Base-by-base conservation (phyloP, 2,797 vertebrate genomes). In the Sparidentex hasta region DNA sequence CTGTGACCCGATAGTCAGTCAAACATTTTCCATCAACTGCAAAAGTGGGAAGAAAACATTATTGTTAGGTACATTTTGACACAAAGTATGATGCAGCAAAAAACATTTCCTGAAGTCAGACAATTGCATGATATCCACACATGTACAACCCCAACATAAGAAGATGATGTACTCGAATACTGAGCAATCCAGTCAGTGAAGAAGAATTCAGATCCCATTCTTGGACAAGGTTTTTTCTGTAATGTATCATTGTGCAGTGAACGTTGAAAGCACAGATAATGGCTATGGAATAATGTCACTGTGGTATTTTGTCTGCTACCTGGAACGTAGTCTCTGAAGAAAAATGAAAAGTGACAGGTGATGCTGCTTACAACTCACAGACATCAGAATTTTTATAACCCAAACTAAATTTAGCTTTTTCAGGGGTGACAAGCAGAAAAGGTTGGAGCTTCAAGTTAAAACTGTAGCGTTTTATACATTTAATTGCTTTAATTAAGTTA, bases 1-100 rank as follows among this genome's bases (percentile, higher is more conserved):
- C 18, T 2, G 38, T 82, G 0, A 20, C 0, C 61, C 11, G 12
- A 14, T 89, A 95, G 68, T 84, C 68, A 3, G 20, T 88, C 47
- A 82, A 48, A 80, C 94, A 95, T 46, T 56, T 5, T 20, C 7
- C 65, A 51, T 47, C 52, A 44, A 7, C 80, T 83, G 7, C 14
- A 57, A 18, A 72, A 83, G 43, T 33, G n/a, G 9, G 23, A 64
- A 81, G 48, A 84, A 43, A 38, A 25, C 14, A 71, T 51, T 6
- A 51, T n/a, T 4, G 33, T 13, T 1, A 23, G 18, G 4, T 1
- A 46, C 20, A 59, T 50, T 51, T 25, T 62, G 29, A 58, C 13
- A 59, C 16, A 21, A 38, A 25, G 20, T 16, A 33, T n/a, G 5
- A 57, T 46, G 44, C 18, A 70, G 9, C 38, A 7, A 20, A 41